Evolutionary conservation across 2,797 vertebrate species (phyloP), one percentile per base, ranked within the genome.

Genomic region (Danio albolineatus): DNA sequence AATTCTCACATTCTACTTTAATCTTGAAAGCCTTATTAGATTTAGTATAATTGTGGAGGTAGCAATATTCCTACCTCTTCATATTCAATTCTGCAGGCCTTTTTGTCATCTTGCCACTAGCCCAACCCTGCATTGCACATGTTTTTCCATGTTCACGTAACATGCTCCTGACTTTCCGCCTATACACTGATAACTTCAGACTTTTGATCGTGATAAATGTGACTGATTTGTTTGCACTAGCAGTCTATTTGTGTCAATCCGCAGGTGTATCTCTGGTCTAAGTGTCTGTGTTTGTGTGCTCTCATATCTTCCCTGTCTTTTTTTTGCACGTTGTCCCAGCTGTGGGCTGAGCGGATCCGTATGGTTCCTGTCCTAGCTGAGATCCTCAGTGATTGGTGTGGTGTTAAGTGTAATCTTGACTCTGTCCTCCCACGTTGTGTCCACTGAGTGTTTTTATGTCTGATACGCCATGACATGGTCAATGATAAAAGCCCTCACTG

Each of bases 311-410:
- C 44, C 14, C 48, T 12, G 36, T 69, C 44, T 10, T 60, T 28
- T 28, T 41, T 28, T 60, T 39, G 44, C 44, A 57, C 7, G 46
- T 67, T 77, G 61, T 80, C 9, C 12, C 5, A 51, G 10, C 38
- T 53, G 38, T 82, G 39, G 60, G 10, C 38, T 51, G 53, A 51
- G 71, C 66, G 39, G 61, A 19, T 75, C 46, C 48, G 1, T 70
- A 67, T 66, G 61, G 43, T 75, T 60, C 60, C 61, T 84, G 54
- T 76, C 53, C 71, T 71, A 57, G 38, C 49, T 60, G 43, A 56
- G 49, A 36, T 48, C 69, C 46, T 43, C 46, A 46, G 10, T 85
- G 73, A 76, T 73, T 73, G 59, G 66, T 62, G 57, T 62, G 76
- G 46, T 71, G 56, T 78, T 16, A 70, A 74, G 43, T 70, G 44